phyloP scores from a whole-genome alignment of 1,140 invertebrate genomes.

The Pteromalus puparum region DNA sequence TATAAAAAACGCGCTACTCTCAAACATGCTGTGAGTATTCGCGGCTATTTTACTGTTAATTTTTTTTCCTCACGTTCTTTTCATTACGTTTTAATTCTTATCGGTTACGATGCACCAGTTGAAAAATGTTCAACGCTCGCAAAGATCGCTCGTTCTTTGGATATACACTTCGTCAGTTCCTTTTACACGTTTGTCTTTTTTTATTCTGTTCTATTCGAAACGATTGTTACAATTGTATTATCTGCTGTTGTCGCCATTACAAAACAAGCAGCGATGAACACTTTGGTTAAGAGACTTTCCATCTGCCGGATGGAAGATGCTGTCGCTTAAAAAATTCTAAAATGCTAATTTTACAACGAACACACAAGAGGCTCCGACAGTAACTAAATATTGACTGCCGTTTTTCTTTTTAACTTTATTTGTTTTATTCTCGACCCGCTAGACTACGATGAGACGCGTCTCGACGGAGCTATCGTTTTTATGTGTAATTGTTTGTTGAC shows the following conservation, averaged over 20 bases:
- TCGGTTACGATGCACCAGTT: slow-evolving; percentile 51
- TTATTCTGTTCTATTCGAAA: slow-evolving; percentile 52
- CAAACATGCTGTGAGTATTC: not conserved
- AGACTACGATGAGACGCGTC: slow-evolving; percentile 7
- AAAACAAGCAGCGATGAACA: slow-evolving; percentile 65
- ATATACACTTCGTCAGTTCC: slow-evolving; percentile 50
- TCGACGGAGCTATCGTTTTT: not conserved
- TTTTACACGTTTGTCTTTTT: slow-evolving; percentile 55
- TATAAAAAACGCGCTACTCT: slow-evolving; percentile 20
- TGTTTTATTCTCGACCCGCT: slow-evolving; percentile 8
- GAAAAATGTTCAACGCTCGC: slow-evolving; percentile 56
- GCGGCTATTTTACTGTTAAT: not conserved
- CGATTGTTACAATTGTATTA: slow-evolving; percentile 44
- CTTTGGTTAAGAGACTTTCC: slow-evolving; percentile 62
- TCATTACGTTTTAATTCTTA: slow-evolving; percentile 51
- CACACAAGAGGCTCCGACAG: slow-evolving; percentile 59
- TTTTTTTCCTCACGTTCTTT: slow-evolving; percentile 18
- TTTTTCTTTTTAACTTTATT: slow-evolving; percentile 16
- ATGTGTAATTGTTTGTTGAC: slow-evolving; percentile 28
- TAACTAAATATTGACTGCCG: slow-evolving; percentile 30
- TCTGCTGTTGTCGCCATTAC: slow-evolving; percentile 56
- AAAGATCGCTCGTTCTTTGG: slow-evolving; percentile 59
- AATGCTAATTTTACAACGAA: slow-evolving; percentile 65
- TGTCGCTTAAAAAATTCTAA: slow-evolving; percentile 62
- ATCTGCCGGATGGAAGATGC: slow-evolving; percentile 56